A percentile compares a stretch with the other conserved stretches of the same genome.
Conservation (phyloP, 1,140 invertebrate genomes). For the Cotesia chilonis region DNA sequence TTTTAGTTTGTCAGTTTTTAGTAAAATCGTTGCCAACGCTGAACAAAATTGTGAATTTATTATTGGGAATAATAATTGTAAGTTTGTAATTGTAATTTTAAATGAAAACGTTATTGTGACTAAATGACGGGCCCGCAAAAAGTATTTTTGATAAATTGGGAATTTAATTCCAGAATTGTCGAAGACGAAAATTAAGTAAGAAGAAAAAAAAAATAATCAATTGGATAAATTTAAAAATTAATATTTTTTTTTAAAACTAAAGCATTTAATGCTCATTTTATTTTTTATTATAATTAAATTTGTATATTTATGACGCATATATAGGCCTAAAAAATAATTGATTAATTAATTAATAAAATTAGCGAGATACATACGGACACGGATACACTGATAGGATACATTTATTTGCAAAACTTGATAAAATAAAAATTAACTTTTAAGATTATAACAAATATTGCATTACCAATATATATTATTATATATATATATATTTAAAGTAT, state of each 20-base stretch:
- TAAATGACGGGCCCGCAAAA: slow-evolving; percentile 28
- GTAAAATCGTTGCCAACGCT: not conserved
- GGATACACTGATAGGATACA: no score
- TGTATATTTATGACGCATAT: not conserved
- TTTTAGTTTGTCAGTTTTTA: no score
- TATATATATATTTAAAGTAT: slow-evolving; percentile 35
- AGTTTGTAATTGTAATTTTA: not conserved
- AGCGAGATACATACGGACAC: not conserved
- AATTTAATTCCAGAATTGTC: slow-evolving; percentile 44
- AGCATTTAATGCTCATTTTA: slow-evolving; percentile 38
- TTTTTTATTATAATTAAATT: slow-evolving; percentile 5
- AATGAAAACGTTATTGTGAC: not conserved
- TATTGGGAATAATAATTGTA: not conserved
- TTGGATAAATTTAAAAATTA: slow-evolving; percentile 4
- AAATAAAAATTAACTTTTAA: not conserved
- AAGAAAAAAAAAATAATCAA: slow-evolving; percentile 31
- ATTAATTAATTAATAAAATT: slow-evolving; percentile 1
- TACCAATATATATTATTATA: slow-evolving; percentile 22
- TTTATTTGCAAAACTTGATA: not conserved
- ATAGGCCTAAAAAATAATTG: slow-evolving; percentile 2
- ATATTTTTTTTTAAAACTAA: not conserved
- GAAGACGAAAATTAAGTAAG: slow-evolving; percentile 38
- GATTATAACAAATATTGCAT: no score
- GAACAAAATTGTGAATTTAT: no score
- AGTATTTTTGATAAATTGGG: slow-evolving; percentile 53